phyloP scores from a whole-genome alignment of 2,888 invertebrate genomes.

The Andrena minutula region DNA sequence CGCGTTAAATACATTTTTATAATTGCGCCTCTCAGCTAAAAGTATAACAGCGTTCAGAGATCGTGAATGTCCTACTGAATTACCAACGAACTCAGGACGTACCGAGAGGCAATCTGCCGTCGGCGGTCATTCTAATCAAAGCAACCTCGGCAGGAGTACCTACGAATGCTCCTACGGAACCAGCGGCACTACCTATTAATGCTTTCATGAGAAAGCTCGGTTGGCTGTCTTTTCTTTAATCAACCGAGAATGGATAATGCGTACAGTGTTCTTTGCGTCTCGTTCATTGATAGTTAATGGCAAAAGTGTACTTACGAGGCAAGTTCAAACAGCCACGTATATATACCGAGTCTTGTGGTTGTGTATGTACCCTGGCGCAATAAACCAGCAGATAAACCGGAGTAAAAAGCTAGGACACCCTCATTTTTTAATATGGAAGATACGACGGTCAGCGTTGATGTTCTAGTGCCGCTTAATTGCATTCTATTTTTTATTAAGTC shows the following conservation, averaged over 20 bases:
- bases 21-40: constrained; percentile 94
- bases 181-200: constrained; percentile 94
- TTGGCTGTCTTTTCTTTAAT: constrained; percentile 87
- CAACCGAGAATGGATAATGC: not conserved
- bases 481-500: constrained; percentile 99
- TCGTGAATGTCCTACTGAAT: not conserved
- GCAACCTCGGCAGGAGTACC: constrained; percentile 99
- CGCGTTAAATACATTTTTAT: constrained; percentile 97
- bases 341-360: constrained; percentile 97
- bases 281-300: not conserved
- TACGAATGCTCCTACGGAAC: constrained; percentile 95
- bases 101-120: constrained; percentile 94
- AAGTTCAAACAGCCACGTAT: constrained; percentile 94
- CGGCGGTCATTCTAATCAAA: constrained; percentile 98
- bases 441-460: constrained; percentile 93
- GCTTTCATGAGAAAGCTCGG: constrained; percentile 94
- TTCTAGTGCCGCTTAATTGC: constrained; percentile 95
- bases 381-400: constrained; percentile 90
- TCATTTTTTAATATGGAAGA: constrained; percentile 93
- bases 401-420: constrained; percentile 94
- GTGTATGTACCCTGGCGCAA: constrained; percentile 98
- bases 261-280: not conserved
- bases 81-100: constrained; percentile 37
- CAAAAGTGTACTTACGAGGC: constrained; percentile 86
- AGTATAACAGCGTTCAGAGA: constrained; percentile 39